Conservation (phyloP, 37 sponge, comb jelly and placozoan genomes). For the Theonella swinhoei region DNA sequence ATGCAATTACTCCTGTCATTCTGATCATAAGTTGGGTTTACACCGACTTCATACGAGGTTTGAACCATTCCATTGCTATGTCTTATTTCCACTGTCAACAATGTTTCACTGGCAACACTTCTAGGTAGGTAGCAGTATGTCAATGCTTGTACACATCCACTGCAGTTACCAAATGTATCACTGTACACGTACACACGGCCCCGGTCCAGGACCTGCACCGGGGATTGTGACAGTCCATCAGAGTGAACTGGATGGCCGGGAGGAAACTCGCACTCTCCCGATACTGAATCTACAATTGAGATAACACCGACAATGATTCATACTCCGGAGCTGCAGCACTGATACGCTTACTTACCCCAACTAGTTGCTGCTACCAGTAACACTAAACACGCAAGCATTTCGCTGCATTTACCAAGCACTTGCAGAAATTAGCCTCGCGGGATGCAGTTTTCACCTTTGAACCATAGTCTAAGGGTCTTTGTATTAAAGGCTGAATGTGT, state of each 20-base stretch:
- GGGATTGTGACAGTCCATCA: neutral
- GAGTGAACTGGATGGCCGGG: neutral
- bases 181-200: neutral
- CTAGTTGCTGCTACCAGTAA: too few species aligned
- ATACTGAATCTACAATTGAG: too few species aligned
- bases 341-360: too few species aligned
- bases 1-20: too few species aligned
- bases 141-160: neutral
- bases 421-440: too few species aligned
- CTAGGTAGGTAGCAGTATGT: neutral
- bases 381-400: too few species aligned
- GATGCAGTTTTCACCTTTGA: too few species aligned
- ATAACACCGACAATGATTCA: too few species aligned
- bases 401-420: too few species aligned
- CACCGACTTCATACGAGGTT: neutral
- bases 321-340: too few species aligned
- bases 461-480: too few species aligned
- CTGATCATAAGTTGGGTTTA: neutral
- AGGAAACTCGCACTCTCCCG: neutral
- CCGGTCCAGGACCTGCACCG: neutral
- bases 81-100: neutral
- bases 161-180: neutral
- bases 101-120: neutral
- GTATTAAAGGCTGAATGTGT: too few species aligned
- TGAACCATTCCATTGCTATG: neutral